Conservation (phyloP, 2,888 invertebrate genomes). For the Apoda limacodes region DNA sequence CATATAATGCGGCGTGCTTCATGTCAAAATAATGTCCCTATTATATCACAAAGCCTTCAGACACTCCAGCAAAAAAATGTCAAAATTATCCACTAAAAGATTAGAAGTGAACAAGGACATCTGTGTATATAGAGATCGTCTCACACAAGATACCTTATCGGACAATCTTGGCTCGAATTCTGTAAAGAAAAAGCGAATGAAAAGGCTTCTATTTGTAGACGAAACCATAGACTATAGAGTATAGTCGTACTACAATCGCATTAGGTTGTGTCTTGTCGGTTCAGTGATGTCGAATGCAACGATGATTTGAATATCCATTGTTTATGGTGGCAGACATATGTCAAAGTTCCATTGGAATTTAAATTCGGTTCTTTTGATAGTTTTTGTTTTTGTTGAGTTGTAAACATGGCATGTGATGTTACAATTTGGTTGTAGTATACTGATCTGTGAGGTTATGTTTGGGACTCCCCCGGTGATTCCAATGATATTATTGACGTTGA, state of each 20-base stretch:
- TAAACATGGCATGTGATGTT: constrained; percentile 67
- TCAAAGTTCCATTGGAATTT: constrained; percentile 70
- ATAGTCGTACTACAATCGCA: constrained; percentile 57
- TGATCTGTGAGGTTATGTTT: constrained; percentile 57
- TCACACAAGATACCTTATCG: constrained; percentile 65
- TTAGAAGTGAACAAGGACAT: constrained; percentile 63
- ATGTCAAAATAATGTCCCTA: constrained; percentile 70
- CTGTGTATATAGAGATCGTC: constrained; percentile 69
- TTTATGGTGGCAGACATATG: constrained; percentile 71
- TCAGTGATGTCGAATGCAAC: constrained; percentile 47
- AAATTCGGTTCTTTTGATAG: constrained; percentile 69
- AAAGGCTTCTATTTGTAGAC: constrained; percentile 66
- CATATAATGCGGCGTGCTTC: constrained; percentile 55
- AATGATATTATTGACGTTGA: constrained; percentile 60
- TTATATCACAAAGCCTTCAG: constrained; percentile 64
- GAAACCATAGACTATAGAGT: constrained; percentile 51
- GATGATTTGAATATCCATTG: constrained; percentile 70
- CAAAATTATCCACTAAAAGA: constrained; percentile 58
- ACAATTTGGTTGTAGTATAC: constrained; percentile 57
- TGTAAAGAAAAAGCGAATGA: constrained; percentile 65
- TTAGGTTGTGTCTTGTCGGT: no score
- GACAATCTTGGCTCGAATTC: constrained; percentile 60
- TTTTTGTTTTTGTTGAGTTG: constrained; percentile 62
- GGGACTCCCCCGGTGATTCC: constrained; percentile 49
- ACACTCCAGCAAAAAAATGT: constrained; percentile 62